Percentiles rank a stretch among this genome's conserved stretches.
Conservation (phyloP, 1,140 invertebrate genomes). For the Drosophila suzukii region DNA sequence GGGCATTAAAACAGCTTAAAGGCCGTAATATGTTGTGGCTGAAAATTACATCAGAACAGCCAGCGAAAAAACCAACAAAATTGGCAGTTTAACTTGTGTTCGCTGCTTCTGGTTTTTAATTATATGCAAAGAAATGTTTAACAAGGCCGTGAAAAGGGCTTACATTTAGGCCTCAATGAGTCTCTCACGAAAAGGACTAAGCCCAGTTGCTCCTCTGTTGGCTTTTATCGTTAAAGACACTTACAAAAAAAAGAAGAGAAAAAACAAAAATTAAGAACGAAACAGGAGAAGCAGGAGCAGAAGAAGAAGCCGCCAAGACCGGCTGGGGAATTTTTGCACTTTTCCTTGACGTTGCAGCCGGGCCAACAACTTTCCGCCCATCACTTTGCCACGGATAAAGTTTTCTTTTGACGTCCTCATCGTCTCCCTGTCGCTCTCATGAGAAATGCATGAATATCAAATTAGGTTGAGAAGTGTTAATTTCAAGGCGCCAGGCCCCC, state of each 20-base stretch:
- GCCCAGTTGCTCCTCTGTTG: slow-evolving; percentile 66
- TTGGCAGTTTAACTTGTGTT: slow-evolving; percentile 38
- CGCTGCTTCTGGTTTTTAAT: slow-evolving; percentile 57
- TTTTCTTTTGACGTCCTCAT: slow-evolving; percentile 39
- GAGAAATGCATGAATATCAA: slow-evolving; percentile 77
- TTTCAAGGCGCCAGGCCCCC: slow-evolving; percentile 54
- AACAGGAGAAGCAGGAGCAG: slow-evolving; percentile 32
- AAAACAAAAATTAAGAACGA: slow-evolving; percentile 57
- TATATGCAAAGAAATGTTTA: slow-evolving; percentile 75
- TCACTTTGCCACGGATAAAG: slow-evolving; percentile 58
- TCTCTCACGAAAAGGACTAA: slow-evolving; percentile 60
- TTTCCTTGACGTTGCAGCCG: slow-evolving; percentile 39
- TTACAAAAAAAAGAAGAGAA: slow-evolving; percentile 17
- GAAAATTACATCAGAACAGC: slow-evolving; percentile 59
- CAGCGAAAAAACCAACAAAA: slow-evolving; percentile 29
- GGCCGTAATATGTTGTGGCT: slow-evolving; percentile 73
- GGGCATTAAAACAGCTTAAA: slow-evolving; percentile 71
- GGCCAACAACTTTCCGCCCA: slow-evolving; percentile 34
- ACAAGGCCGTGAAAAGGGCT: slow-evolving; percentile 71
- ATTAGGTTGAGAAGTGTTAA: slow-evolving; percentile 76
- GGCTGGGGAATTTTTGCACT: slow-evolving; percentile 74
- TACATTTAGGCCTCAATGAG: slow-evolving; percentile 40
- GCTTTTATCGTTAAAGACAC: slow-evolving; percentile 77
- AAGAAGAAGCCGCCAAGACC: slow-evolving; percentile 16
- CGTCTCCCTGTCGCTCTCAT: slow-evolving; percentile 40